These are phyloP conservation scores for Linurgus olivaceus DNA, from an alignment of 2,797 vertebrate species.

Conservation along the genomic window DNA sequence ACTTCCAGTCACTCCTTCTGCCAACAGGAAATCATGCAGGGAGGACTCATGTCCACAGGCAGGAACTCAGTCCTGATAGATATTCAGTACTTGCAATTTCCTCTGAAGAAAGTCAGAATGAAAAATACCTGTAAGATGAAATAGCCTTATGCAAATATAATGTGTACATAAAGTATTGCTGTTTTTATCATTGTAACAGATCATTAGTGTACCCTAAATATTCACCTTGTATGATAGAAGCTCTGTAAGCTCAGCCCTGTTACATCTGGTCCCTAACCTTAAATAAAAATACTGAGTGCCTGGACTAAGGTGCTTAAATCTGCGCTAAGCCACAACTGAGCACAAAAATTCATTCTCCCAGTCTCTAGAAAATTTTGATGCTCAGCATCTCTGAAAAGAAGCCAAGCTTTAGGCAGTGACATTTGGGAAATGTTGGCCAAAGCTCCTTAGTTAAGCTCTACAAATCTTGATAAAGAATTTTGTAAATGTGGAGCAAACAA, in stretches of 20 bases:
- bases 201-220: neutral
- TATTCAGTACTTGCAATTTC: neutral
- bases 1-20: neutral
- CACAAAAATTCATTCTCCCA: neutral
- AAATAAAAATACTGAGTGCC: neutral
- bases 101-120: neutral
- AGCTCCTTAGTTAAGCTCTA: neutral
- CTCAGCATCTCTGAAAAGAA: neutral
- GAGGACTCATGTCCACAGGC: neutral
- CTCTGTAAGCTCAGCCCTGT: neutral
- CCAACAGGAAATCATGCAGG: neutral
- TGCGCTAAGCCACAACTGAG: neutral
- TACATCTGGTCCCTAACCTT: neutral
- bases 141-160: neutral
- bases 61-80: neutral
- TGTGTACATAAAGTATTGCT: neutral
- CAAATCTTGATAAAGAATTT: neutral
- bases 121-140: neutral
- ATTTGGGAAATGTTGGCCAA: neutral
- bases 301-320: neutral
- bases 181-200: neutral
- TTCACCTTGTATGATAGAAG: neutral
- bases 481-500: neutral
- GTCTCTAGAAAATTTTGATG: neutral
- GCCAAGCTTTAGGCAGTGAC: neutral